Evolutionary conservation across 2,888 invertebrate species (phyloP).

Genomic region (Scaptomyza parva): DNA sequence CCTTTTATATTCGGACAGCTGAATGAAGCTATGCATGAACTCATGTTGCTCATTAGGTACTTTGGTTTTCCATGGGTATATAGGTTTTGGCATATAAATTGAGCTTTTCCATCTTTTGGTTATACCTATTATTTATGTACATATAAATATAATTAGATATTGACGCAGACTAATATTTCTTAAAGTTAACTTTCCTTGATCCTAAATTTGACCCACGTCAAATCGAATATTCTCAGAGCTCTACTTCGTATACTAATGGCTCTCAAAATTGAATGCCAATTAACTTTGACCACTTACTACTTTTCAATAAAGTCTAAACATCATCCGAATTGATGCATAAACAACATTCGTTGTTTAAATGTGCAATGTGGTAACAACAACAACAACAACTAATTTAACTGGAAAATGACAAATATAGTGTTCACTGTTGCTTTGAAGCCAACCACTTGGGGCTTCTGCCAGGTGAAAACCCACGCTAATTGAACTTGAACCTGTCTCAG

Average conservation of each 20-base stretch:
- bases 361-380: too few species aligned
- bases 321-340: not conserved
- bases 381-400: too few species aligned
- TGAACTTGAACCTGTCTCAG: constrained; percentile 20
- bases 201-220: too few species aligned
- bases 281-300: too few species aligned
- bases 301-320: not conserved
- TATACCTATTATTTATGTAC: not conserved
- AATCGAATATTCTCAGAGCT: too few species aligned
- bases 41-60: not conserved
- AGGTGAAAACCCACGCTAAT: constrained; percentile 3
- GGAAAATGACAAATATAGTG: constrained; percentile 8
- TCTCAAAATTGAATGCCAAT: too few species aligned
- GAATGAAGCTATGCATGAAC: not conserved
- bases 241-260: too few species aligned
- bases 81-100: not conserved
- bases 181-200: too few species aligned
- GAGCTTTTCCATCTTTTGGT: not conserved
- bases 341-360: not conserved
- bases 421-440: constrained; percentile 8
- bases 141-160: too few species aligned
- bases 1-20: not conserved
- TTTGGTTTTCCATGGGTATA: too few species aligned
- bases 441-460: not conserved
- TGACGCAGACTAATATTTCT: too few species aligned